Conservation (phyloP, 1,140 invertebrate species). For the Psix sp. region DNA sequence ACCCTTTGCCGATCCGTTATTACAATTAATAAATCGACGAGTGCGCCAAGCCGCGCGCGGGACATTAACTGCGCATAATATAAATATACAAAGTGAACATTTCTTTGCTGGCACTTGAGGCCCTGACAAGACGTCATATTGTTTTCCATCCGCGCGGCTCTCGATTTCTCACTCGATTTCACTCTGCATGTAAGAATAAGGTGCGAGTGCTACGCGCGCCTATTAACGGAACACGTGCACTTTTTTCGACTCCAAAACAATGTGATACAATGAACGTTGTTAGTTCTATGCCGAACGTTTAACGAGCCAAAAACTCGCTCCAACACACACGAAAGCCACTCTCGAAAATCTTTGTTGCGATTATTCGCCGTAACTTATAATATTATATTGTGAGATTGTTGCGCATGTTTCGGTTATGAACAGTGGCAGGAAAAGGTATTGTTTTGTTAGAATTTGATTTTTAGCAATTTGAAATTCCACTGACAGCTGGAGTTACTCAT, state of each 20-base stretch:
- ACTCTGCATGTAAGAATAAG: conserved; percentile 12
- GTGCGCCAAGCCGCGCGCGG: conserved; percentile 21
- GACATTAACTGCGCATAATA: conserved; percentile 10
- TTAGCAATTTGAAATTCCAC: too few relatives aligned
- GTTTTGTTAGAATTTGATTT: too few relatives aligned
- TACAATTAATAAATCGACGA: conserved; percentile 44
- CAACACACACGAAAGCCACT: not conserved
- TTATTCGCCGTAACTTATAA: conserved; percentile 2
- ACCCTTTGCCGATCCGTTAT: conserved; percentile 35
- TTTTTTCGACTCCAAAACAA: conserved; percentile 35
- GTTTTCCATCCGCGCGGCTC: conserved; percentile 28
- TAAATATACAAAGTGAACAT: conserved; percentile 34
- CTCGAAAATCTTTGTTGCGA: conserved; percentile 17
- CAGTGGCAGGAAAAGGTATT: too few relatives aligned
- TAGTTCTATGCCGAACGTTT: conserved; percentile 29
- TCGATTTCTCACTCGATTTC: conserved; percentile 39
- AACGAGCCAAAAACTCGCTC: conserved; percentile 8
- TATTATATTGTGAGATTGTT: too few relatives aligned
- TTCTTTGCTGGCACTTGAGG: conserved; percentile 38
- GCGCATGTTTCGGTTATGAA: too few relatives aligned
- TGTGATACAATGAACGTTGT: conserved; percentile 33
- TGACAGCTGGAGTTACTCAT: too few relatives aligned
- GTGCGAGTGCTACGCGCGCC: conserved; percentile 12
- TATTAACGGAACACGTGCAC: conserved; percentile 5
- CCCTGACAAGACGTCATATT: conserved; percentile 47